Evolutionary conservation across 2,113 vertebrate genomes (phyloP), one percentile per base, ranked within the genome.

Genomic region (Falco punctatus): DNA sequence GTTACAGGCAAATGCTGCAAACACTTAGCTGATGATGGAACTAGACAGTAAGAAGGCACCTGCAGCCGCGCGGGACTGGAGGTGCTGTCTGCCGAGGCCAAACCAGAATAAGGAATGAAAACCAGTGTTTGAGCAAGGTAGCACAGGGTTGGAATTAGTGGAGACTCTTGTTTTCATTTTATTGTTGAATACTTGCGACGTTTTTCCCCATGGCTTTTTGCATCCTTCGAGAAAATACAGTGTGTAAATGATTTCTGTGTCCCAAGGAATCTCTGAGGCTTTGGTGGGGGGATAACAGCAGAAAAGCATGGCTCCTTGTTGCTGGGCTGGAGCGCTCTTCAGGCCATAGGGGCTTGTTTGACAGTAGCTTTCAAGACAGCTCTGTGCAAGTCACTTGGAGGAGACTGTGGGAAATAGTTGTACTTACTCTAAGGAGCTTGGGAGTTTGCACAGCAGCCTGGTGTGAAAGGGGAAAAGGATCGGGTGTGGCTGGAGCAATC

Each of bases 241-340:
- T 5, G 48, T 54, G 42, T 54, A 10, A 30, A 18, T 46, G 52
- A 33, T 54, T 62, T 32, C 17, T 80, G 23, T 15, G 42, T 83
- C 42, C 67, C 54, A 15, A 27, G 49, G 64, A 79, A 33, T 5
- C 48, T 11, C 23, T 5, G 58, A 35, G 74, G 38, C 26, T 57
- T 46, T 40, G 30, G 3, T 14, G 6, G 8, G 69, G 66, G 62
- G 11, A 11, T 16, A 8, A 1, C 6, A 1, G 40, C 1, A 46
- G 61, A 7, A 11, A 46, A 61, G 70, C 2, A 0, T 6, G 54
- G 21, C 64, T 59, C 12, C 8, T 20, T 1, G 3, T 10, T 15
- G 22, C 33, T 27, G n/a, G 19, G 1, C 35, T 55, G 51, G 52
- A 16, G 30, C 0, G 0, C 27, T 57, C 26, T 22, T 7, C 7